These are phyloP conservation scores for Engystomops pustulosus DNA, from an alignment of 2,113 vertebrate species.

Conservation along the genomic window DNA sequence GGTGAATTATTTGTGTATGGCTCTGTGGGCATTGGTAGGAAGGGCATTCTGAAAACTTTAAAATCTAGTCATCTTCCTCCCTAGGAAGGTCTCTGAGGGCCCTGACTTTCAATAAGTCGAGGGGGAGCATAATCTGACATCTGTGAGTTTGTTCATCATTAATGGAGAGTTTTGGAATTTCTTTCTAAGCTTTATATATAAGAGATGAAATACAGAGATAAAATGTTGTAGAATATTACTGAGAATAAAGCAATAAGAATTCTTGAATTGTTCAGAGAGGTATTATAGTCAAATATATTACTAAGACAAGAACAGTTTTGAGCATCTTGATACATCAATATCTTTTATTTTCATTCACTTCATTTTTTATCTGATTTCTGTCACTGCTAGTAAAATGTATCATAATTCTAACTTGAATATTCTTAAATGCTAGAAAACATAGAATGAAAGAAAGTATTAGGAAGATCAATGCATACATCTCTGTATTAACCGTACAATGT, in stretches of 20 bases:
- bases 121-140: too few species aligned
- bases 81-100: too few species aligned
- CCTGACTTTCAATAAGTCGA: too few species aligned
- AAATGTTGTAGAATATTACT: background rate
- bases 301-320: background rate
- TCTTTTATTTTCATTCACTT: constrained; percentile 30
- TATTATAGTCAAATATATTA: constrained; percentile 13
- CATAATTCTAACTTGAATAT: background rate
- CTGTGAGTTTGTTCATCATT: too few species aligned
- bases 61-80: too few species aligned
- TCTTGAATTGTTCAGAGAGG: background rate
- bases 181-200: background rate
- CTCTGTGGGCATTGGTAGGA: too few species aligned
- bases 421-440: constrained; percentile 24
- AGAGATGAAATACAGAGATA: background rate
- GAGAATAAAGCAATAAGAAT: background rate
- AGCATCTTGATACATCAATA: background rate
- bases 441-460: constrained; percentile 13
- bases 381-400: background rate
- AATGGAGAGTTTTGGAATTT: too few species aligned
- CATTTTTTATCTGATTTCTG: constrained; percentile 5
- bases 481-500: background rate
- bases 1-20: too few species aligned
- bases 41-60: too few species aligned
- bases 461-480: background rate